Evolutionary conservation across 2,113 vertebrate genomes (phyloP).

Genomic region (Lethenteron reissneri): DNA sequence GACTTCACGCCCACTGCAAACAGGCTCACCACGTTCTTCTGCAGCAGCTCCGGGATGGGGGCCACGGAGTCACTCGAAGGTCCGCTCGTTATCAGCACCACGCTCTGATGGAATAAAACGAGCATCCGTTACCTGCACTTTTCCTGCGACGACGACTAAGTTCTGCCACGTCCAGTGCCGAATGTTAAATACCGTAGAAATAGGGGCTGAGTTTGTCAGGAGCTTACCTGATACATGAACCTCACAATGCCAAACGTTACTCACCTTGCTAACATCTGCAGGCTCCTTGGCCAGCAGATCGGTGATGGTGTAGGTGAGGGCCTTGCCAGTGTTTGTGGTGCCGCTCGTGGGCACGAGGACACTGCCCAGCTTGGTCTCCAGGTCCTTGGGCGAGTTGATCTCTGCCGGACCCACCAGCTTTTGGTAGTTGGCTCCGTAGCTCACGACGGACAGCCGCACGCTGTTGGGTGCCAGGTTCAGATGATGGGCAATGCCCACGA

Average conservation of each 20-base stretch:
- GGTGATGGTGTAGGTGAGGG: background rate
- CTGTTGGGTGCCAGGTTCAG: background rate
- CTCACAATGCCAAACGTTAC: too few relatives aligned
- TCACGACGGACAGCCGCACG: background rate
- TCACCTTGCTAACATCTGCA: too few relatives aligned
- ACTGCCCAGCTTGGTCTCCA: background rate
- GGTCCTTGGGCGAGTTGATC: background rate
- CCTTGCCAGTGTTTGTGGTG: background rate
- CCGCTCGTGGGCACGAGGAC: background rate
- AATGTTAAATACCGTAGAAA: too few relatives aligned
- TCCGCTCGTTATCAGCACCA: background rate
- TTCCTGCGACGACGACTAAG: too few relatives aligned
- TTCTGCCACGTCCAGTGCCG: too few relatives aligned
- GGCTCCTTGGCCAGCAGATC: background rate
- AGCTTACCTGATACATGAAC: too few relatives aligned
- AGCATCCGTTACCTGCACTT: too few relatives aligned
- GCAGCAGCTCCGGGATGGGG: background rate
- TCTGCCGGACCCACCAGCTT: background rate
- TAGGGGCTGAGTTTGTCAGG: too few relatives aligned
- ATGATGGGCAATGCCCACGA: background rate
- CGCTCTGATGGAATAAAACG: background rate
- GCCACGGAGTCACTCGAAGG: background rate
- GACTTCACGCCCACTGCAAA: conserved; percentile 1
- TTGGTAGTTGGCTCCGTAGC: background rate
- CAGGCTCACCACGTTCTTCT: background rate